phyloP scores from a whole-genome alignment of 2,113 vertebrate species.

The Varanus salvator region DNA sequence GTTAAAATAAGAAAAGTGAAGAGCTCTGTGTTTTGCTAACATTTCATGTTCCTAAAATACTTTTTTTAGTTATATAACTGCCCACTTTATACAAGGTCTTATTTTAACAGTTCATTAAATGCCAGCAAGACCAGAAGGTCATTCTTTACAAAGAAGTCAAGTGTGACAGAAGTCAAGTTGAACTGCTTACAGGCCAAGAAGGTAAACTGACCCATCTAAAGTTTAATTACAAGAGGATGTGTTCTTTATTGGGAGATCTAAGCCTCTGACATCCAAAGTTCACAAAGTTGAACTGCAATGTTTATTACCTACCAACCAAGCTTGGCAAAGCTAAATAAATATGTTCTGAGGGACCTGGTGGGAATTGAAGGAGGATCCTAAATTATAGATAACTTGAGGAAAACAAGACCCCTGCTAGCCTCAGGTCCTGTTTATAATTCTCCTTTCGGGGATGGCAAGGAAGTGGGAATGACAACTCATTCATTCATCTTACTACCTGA shows the following conservation, averaged over 20 bases:
- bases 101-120: slow-evolving; percentile 28
- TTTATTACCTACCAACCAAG: slow-evolving; percentile 1
- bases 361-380: not conserved
- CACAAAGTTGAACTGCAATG: slow-evolving; percentile 6
- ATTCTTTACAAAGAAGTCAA: slow-evolving; percentile 28
- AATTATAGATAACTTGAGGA: not conserved
- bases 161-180: not conserved
- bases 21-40: not conserved
- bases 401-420: not conserved
- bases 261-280: not conserved
- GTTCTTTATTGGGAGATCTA: not conserved
- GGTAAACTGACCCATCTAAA: not conserved
- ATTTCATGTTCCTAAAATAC: not conserved
- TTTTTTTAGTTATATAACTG: slow-evolving; percentile 15
- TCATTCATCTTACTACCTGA: not conserved
- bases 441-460: not conserved
- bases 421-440: not conserved
- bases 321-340: slow-evolving; percentile 11
- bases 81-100: slow-evolving; percentile 22
- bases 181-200: not conserved
- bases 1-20: not conserved
- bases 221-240: slow-evolving; percentile 11
- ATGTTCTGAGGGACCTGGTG: accelerated
- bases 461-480: not conserved
- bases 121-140: not conserved